Evolutionary conservation across 2,888 invertebrate genomes (phyloP), one percentile per base, ranked within the genome.

Genomic region (Pseudoips prasinana): DNA sequence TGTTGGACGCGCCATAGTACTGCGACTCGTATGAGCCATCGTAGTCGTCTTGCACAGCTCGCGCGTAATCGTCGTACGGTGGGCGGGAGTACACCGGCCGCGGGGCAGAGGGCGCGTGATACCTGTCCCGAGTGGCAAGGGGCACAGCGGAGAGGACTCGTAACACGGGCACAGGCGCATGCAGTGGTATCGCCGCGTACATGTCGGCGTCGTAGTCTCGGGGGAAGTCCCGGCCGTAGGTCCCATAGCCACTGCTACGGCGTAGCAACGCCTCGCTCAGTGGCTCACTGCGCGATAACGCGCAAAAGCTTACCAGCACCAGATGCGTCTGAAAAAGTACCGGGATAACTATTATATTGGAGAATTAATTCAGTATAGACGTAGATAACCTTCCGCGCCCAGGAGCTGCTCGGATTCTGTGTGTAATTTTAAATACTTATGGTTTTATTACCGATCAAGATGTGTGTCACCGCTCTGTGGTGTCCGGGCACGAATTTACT

Each of bases 131-230:
- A 5, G 39, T 32, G 2, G 40, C 37, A 8, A 64, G 52, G 10
- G 71, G 66, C 17, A 68, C 44, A 7, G 65, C 56, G 1, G 73
- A 64, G 29, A 82, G 47, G 31, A 82, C 53, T 35, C 69, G 79
- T 27, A 82, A 49, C 32, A 82, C 64, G 3, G 78, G 81, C 48
- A 84, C 30, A 9, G 84, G 79, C 26, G 68, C 49, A 58, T 77
- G 78, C 39, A 84, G 65, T 9, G 85, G 82, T 32, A 84, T 48
- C 29, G 85, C 79, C 0, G 83, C 81, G 57, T 62, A 79, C 36
- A 77, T 56, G 36, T 69, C 58, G 5, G 79, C 74, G 53, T 73
- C 73, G 59, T 75, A 74, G 25, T 71, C 67, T n/a, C 60, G 66
- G 20, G 56, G 30, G 47, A 54, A 68, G 11, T 67, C 61, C 25